Evolutionary conservation across 2,797 vertebrate genomes (phyloP).

Genomic region (Eremophila alpestris): DNA sequence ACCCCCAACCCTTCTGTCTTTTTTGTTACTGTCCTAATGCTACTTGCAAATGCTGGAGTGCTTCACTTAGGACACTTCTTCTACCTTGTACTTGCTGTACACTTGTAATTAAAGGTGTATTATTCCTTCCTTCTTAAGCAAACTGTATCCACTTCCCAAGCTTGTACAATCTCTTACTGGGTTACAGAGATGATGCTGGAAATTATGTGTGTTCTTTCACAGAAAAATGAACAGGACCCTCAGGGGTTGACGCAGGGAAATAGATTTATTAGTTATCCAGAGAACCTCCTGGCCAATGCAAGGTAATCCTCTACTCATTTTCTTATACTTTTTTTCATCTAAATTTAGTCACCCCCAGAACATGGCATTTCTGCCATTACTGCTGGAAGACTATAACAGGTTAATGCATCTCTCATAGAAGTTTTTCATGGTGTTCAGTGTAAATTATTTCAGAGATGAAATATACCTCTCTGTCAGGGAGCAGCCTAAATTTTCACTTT

Average conservation of each 20-base stretch:
- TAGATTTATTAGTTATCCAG: background rate
- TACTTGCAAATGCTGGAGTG: background rate
- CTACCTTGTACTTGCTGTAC: background rate
- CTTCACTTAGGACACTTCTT: background rate
- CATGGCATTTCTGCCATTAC: background rate
- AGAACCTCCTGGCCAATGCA: background rate
- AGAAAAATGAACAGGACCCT: background rate
- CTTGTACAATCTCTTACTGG: background rate
- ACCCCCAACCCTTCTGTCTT: fast-evolving
- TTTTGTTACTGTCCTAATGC: background rate
- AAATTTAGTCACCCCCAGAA: background rate
- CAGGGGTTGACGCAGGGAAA: background rate
- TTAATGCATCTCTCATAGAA: background rate
- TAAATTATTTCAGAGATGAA: constrained; percentile 62
- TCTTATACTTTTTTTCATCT: background rate
- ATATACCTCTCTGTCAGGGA: constrained; percentile 40
- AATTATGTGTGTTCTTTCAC: background rate
- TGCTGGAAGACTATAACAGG: background rate
- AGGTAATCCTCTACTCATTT: background rate
- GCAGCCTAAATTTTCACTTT: constrained; percentile 47
- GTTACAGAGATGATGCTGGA: background rate
- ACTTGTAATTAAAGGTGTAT: background rate
- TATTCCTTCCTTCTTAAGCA: background rate
- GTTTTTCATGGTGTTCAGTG: constrained; percentile 3
- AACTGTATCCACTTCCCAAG: background rate